A percentile compares a stretch with the other conserved stretches of the same genome.
Evolutionary conservation across 2,797 vertebrate genomes (phyloP).

Genomic region (Fratercula arctica): DNA sequence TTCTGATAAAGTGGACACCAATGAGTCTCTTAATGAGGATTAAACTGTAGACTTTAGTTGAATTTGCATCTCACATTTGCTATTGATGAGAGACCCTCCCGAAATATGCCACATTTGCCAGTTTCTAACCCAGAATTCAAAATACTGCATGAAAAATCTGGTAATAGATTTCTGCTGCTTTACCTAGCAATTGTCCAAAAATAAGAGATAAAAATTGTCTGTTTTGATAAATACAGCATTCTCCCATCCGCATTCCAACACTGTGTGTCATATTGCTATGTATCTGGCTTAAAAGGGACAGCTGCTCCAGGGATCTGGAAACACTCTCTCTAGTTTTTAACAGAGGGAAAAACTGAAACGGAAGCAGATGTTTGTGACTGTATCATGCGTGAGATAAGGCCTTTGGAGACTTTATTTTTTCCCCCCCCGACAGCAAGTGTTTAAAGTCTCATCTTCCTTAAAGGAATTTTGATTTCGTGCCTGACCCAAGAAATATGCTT

Average conservation of each 20-base stretch:
- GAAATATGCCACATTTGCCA: not conserved
- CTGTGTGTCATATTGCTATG: slow-evolving; percentile 37
- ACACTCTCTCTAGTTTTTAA: slow-evolving; percentile 60
- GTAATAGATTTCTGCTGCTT: not conserved
- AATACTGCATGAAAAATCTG: not conserved
- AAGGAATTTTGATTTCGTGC: slow-evolving; percentile 65
- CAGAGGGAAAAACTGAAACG: slow-evolving; percentile 56
- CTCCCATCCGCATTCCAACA: slow-evolving; percentile 29
- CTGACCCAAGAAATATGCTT: slow-evolving; percentile 66
- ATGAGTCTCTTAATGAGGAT: slow-evolving; percentile 56
- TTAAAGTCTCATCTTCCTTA: slow-evolving; percentile 65
- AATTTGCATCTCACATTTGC: slow-evolving; percentile 52
- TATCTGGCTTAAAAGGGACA: slow-evolving; percentile 66
- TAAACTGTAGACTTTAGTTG: slow-evolving; percentile 51
- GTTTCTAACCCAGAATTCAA: not conserved
- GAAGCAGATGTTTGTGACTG: slow-evolving; percentile 65
- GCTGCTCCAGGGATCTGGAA: slow-evolving; percentile 63
- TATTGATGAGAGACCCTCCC: not conserved
- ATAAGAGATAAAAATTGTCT: slow-evolving; percentile 1
- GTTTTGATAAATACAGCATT: slow-evolving; percentile 32
- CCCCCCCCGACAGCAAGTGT: not conserved
- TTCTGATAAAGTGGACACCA: slow-evolving; percentile 65
- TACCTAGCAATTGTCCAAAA: not conserved
- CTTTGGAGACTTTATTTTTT: slow-evolving; percentile 32
- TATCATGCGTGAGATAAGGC: slow-evolving; percentile 36